Conservation (phyloP, 2,888 invertebrate genomes). For the Leptinotarsa haldemani region DNA sequence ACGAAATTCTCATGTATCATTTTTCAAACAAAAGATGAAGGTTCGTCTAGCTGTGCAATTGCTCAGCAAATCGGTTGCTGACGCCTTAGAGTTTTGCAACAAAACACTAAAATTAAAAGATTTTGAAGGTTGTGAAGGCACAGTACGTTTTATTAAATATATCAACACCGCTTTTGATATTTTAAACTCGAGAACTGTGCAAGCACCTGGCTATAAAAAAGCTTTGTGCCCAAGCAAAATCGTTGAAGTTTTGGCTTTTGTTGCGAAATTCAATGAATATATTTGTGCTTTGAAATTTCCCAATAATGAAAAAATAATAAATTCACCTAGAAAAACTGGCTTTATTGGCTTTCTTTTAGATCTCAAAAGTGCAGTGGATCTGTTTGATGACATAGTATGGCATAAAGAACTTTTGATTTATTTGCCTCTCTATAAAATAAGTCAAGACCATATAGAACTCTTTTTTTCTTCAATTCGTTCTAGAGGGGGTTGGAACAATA, state of each 20-base stretch:
- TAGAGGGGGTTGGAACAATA: not conserved
- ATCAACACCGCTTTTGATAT: constrained; percentile 51
- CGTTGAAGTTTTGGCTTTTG: not conserved
- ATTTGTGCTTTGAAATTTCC: not conserved
- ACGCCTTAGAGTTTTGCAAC: constrained; percentile 45
- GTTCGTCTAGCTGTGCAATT: constrained; percentile 37
- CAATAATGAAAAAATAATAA: not conserved
- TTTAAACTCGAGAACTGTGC: constrained; percentile 44
- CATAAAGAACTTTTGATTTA: not conserved
- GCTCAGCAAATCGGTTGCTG: constrained; percentile 47
- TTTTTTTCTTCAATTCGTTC: not conserved
- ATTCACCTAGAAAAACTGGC: not conserved
- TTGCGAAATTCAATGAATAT: not conserved
- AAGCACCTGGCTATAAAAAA: constrained; percentile 25
- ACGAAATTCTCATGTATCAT: constrained; percentile 25
- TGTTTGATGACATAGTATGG: not conserved
- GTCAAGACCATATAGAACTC: not conserved
- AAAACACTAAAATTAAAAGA: constrained; percentile 36
- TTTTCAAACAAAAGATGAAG: constrained; percentile 31
- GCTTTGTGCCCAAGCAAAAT: constrained; percentile 15
- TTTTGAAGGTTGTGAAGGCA: constrained; percentile 43
- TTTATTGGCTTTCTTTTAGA: not conserved
- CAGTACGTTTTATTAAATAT: constrained; percentile 43
- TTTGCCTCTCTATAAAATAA: not conserved
- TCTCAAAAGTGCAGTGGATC: not conserved